Percentiles rank a stretch among this genome's conserved stretches.
Evolutionary conservation across 1,140 invertebrate genomes (phyloP).

Genomic region (Neuroterus valhalla): DNA sequence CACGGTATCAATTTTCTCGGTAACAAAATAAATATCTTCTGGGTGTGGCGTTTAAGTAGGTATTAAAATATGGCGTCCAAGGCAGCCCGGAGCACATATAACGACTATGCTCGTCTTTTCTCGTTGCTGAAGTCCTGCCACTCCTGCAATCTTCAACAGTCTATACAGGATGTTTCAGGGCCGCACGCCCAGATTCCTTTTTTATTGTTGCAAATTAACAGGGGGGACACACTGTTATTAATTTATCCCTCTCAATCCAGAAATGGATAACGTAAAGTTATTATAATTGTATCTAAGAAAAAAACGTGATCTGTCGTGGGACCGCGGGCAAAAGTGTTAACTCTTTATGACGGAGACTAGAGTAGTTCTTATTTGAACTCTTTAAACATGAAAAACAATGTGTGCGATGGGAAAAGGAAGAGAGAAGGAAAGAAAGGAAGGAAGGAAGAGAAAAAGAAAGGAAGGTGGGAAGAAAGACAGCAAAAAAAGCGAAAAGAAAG

Average conservation of each 20-base stretch:
- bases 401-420: no score
- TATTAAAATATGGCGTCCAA: constrained; percentile 65
- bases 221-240: constrained; percentile 21
- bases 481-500: no score
- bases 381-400: no score
- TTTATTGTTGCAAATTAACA: constrained; percentile 4
- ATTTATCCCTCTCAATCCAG: constrained; percentile 19
- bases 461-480: no score
- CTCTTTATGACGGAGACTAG: background rate
- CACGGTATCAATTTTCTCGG: constrained; percentile 65
- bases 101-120: constrained; percentile 37
- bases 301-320: no score
- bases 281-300: constrained; percentile 1
- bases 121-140: constrained; percentile 27
- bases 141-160: constrained; percentile 18
- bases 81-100: constrained; percentile 44
- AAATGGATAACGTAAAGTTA: constrained; percentile 17
- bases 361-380: no score
- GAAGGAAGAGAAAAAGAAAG: no score
- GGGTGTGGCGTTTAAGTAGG: constrained; percentile 61
- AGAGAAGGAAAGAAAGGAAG: no score
- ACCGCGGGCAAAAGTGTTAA: background rate
- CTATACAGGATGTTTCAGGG: constrained; percentile 20
- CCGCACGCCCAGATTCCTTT: constrained; percentile 22
- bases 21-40: constrained; percentile 65